Evolutionary conservation across 2,888 invertebrate genomes (phyloP), one percentile per base, ranked within the genome.

Genomic region (Hydriomena furcata): DNA sequence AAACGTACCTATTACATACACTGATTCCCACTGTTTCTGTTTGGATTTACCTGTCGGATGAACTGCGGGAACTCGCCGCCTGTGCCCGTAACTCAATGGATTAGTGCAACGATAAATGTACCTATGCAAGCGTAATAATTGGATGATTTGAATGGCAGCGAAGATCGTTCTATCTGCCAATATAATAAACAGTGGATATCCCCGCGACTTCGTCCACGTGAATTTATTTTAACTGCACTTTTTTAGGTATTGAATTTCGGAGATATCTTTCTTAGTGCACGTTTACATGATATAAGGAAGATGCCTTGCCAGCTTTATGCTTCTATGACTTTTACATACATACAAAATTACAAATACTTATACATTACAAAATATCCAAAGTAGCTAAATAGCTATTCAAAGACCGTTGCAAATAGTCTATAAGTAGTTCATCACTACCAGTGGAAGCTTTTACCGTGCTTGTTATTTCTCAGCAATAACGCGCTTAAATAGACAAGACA

Each of bases 1-100:
- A 88, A 86, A 82, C 82, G 82, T 82, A 77, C 69, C 76, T 35
- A 79, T 76, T 74, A 76, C 75, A 71, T 74, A 76, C 75, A 71
- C 65, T 73, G 81, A 80, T 81, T 77, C 69, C 66, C 58, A 63
- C 69, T 66, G 76, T 71, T 52, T 63, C 68, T 66, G 73, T 66
- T 59, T 60, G 61, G 68, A 74, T 69, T 71, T 70, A 66, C 66
- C 64, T 63, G 63, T 58, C 65, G 47, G 44, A 24, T 46, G 12
- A 40, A 30, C 44, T 49, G 52, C 44, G 59, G 47, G 54, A 52
- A 52, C 42, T 27, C 43, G 40, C 52, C 46, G 43, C 38, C 41
- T 53, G 53, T 45, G 40, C 45, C 52, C 44, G 37, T 49, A 52
- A 49, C 60, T 52, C 52, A 50, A 42, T 52, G 43, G 50, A 54